Evolutionary conservation across 2,113 vertebrate genomes (phyloP).

Genomic region (Phalacrocorax brasilianus): DNA sequence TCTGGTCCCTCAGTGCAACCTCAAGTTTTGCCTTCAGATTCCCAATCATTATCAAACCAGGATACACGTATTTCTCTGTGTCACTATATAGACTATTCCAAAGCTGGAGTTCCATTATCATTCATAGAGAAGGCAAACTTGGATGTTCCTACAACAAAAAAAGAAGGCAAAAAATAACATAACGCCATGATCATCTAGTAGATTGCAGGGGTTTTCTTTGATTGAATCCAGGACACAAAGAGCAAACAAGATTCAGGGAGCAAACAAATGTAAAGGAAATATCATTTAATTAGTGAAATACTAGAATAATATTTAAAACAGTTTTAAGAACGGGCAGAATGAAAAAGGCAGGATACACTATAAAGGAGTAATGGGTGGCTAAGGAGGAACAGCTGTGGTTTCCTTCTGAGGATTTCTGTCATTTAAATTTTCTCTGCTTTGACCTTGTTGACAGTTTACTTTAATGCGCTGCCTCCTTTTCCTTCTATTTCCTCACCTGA

Average conservation of each 20-base stretch:
- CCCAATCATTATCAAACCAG: neutral
- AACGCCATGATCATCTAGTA: neutral
- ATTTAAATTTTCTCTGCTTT: neutral
- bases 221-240: neutral
- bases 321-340: neutral
- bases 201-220: neutral
- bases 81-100: neutral
- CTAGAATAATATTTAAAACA: neutral
- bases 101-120: neutral
- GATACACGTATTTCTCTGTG: neutral
- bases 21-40: neutral
- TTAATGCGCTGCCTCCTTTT: neutral
- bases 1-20: neutral
- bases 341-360: neutral
- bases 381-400: neutral
- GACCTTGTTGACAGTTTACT: neutral
- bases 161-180: neutral
- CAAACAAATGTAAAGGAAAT: neutral
- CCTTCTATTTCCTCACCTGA: neutral
- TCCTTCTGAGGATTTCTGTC: neutral
- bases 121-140: neutral
- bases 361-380: neutral
- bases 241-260: neutral
- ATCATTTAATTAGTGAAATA: neutral
- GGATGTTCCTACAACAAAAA: neutral